Percentiles rank a stretch among this genome's conserved stretches.
Evolutionary conservation across 2,888 invertebrate species (phyloP).

Genomic region (Nipponacmea schrenckii): DNA sequence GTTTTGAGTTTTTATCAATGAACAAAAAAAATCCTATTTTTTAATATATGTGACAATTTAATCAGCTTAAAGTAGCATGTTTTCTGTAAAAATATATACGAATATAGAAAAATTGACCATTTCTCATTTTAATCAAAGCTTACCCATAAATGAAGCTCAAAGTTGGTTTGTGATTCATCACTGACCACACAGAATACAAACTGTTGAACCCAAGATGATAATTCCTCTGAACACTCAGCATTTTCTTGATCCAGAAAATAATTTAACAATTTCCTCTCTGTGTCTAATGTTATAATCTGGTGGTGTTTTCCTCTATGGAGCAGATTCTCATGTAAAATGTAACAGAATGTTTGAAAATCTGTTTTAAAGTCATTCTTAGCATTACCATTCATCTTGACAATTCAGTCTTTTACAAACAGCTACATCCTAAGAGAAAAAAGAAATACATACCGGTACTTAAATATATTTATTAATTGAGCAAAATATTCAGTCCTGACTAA

Average conservation of each 20-base stretch:
- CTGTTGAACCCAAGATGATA: not conserved
- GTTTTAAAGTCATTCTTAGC: no score
- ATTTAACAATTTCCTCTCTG: not conserved
- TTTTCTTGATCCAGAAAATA: not conserved
- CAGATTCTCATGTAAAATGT: not conserved
- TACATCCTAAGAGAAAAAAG: not conserved
- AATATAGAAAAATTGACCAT: no score
- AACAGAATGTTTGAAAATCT: not conserved
- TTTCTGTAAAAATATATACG: no score
- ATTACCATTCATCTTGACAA: no score
- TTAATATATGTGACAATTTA: no score
- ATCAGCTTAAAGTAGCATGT: no score
- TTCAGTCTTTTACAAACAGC: no score
- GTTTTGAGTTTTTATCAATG: no score
- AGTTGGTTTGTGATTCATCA: not conserved
- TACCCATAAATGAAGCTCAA: conserved; percentile 1
- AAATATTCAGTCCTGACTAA: no score
- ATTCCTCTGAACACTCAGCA: not conserved
- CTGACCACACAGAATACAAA: not conserved
- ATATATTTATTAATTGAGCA: not conserved
- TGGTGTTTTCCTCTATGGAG: not conserved
- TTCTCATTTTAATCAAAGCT: not conserved
- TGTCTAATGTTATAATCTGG: not conserved
- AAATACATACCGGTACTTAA: not conserved
- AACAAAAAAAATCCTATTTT: no score